Base-by-base conservation (phyloP, 2,797 vertebrate species). In the Trachops cirrhosus region DNA sequence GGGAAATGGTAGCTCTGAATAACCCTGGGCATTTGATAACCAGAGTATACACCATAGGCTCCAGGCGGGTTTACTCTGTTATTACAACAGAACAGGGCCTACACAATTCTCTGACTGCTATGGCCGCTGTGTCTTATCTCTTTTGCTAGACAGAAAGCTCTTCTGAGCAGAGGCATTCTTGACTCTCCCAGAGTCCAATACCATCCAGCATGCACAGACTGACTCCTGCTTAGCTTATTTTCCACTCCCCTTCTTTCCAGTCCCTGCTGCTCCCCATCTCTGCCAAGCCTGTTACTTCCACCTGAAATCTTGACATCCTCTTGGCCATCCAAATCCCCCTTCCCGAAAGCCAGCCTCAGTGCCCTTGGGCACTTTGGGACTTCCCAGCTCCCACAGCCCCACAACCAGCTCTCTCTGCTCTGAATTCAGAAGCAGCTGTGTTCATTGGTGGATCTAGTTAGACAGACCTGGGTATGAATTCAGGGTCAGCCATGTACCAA, bases 201-300 rank as follows among this genome's bases (percentile, higher is more conserved):
- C 1, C 19, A 39, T 24, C 16, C 46, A 4, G 5, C 9, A 22
- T 0, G 1, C 2, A 24, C 34, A 16, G 29, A 48, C 32, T 24
- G 78, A 22, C 68, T 22, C 39, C 24, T 4, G 24, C n/a, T 39
- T 26, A 39, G 59, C 21, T 82, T 29, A 6, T n/a, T 41, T 46
- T 32, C 50, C 46, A 44, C 39, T 34, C 4, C 21, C 14, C 70
- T 2, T 62, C 46, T 54, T 83, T 79, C 75, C 29, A 1, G 32
- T 16, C 10, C 44, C n/a, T 18, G 29, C n/a, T 10, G 29, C 3
- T 8, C 11, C 29, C 18, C 41, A 14, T 44, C 29, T 39, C 9
- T 21, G 29, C 22, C 74, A n/a, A 15, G 0, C 9, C 57, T 12
- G 3, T 26, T 15, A 26, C 22, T 12, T 93, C 39, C 5, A 9